Evolutionary conservation across 2,888 invertebrate species (phyloP).

Genomic region (Nowickia ferox): DNA sequence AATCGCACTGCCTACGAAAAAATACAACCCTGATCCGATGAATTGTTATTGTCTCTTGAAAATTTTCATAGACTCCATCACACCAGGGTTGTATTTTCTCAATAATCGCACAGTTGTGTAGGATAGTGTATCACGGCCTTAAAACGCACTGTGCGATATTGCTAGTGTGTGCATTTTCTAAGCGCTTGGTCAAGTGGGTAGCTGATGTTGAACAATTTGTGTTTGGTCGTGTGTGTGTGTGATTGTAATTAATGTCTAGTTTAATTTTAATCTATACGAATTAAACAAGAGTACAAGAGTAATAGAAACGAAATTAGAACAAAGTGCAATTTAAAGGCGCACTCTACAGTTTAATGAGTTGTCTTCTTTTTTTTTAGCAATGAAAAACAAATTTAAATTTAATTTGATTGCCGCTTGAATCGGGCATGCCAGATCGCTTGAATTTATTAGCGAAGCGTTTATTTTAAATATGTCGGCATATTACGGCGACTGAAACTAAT

Average conservation of each 20-base stretch:
- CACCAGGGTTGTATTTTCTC: too few species aligned
- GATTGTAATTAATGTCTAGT: neutral
- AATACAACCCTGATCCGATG: too few species aligned
- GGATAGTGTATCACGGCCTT: too few species aligned
- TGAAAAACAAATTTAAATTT: constrained; percentile 9
- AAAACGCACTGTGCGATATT: too few species aligned
- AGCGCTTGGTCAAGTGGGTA: neutral
- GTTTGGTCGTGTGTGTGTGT: neutral
- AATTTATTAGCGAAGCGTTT: too few species aligned
- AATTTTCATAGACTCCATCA: too few species aligned
- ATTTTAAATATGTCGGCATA: too few species aligned
- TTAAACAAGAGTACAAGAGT: neutral
- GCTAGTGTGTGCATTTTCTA: too few species aligned
- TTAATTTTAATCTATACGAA: constrained; percentile 15
- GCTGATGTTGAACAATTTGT: neutral
- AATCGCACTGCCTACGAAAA: too few species aligned
- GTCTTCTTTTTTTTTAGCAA: constrained; percentile 13
- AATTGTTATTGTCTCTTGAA: too few species aligned
- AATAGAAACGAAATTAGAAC: constrained; percentile 17
- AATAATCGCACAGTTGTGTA: too few species aligned
- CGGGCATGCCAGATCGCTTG: neutral
- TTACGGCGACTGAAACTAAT: too few species aligned
- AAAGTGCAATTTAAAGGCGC: constrained; percentile 52
- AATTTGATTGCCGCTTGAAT: neutral
- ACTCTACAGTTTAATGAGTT: constrained; percentile 22